Conservation (phyloP, 1,140 invertebrate genomes). For the Drosophila nigromelanica region DNA sequence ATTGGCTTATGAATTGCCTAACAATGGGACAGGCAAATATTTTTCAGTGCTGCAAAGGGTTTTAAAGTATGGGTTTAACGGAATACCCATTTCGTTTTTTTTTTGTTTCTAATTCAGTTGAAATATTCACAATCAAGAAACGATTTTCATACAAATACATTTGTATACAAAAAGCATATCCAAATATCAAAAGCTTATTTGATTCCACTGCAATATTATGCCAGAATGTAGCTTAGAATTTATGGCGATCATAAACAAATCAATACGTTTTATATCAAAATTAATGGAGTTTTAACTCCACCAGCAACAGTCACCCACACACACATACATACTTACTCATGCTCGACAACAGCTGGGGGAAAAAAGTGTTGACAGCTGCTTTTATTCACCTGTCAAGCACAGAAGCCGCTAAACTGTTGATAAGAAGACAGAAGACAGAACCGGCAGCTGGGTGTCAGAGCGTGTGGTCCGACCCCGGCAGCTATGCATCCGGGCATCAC, state of each 20-base stretch:
- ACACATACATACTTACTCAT: slow-evolving; percentile 1
- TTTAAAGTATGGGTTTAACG: background rate
- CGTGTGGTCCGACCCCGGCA: slow-evolving; percentile 38
- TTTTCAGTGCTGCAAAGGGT: background rate
- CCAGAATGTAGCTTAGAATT: background rate
- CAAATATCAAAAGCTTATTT: background rate
- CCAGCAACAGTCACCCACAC: slow-evolving; percentile 11
- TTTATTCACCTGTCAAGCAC: slow-evolving; percentile 78
- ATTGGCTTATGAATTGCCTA: too few species aligned
- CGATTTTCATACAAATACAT: background rate
- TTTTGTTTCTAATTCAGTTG: background rate
- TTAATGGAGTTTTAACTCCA: slow-evolving; percentile 56
- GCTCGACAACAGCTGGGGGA: background rate
- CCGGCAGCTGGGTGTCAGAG: slow-evolving; percentile 56
- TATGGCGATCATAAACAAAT: slow-evolving; percentile 41
- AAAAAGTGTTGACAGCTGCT: slow-evolving; percentile 79
- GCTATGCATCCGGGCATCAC: slow-evolving; percentile 20
- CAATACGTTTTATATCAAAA: slow-evolving; percentile 65
- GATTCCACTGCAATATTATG: background rate
- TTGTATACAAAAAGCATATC: background rate
- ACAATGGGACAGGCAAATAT: too few species aligned
- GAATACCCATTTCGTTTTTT: background rate
- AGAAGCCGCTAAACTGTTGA: slow-evolving; percentile 79
- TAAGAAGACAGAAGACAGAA: slow-evolving; percentile 52
- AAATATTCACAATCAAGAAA: too few species aligned